A percentile compares a stretch with the other conserved stretches of the same genome.
Conservation (phyloP, 2,888 invertebrate genomes). For the Autographa gamma region DNA sequence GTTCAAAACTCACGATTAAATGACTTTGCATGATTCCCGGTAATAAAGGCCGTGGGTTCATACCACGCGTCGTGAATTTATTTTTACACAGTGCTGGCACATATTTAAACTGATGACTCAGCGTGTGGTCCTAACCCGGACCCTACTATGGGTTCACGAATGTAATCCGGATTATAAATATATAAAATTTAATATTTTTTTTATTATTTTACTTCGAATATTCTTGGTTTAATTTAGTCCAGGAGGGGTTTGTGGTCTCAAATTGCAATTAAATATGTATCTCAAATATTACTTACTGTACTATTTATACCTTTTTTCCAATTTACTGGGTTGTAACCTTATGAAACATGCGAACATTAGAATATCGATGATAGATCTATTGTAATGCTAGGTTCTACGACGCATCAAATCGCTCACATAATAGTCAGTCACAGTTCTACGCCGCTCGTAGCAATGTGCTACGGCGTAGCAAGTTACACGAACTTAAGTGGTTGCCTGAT, state of each 20-base stretch:
- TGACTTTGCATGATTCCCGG: slow-evolving; percentile 63
- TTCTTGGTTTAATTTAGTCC: background rate
- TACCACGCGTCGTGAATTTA: slow-evolving; percentile 43
- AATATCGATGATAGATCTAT: no score
- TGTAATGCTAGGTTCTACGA: slow-evolving; percentile 10
- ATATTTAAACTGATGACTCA: slow-evolving; percentile 67
- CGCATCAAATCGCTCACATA: slow-evolving; percentile 19
- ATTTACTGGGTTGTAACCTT: no score
- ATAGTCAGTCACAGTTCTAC: slow-evolving; percentile 26
- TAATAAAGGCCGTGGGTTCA: slow-evolving; percentile 59
- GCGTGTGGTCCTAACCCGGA: slow-evolving; percentile 28
- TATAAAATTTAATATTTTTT: background rate
- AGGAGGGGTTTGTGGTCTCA: no score
- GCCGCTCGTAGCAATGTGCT: slow-evolving; percentile 41
- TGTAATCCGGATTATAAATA: background rate
- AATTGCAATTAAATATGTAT: no score
- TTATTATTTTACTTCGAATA: no score
- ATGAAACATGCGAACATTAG: no score
- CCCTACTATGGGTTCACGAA: slow-evolving; percentile 43
- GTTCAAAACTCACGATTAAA: slow-evolving; percentile 53
- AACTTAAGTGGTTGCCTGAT: slow-evolving; percentile 35
- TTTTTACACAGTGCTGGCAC: slow-evolving; percentile 48
- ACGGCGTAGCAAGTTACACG: slow-evolving; percentile 42
- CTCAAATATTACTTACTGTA: no score
- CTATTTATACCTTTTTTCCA: no score